Conservation (phyloP, 2,797 vertebrate species). For the Acanthurus lineatus region DNA sequence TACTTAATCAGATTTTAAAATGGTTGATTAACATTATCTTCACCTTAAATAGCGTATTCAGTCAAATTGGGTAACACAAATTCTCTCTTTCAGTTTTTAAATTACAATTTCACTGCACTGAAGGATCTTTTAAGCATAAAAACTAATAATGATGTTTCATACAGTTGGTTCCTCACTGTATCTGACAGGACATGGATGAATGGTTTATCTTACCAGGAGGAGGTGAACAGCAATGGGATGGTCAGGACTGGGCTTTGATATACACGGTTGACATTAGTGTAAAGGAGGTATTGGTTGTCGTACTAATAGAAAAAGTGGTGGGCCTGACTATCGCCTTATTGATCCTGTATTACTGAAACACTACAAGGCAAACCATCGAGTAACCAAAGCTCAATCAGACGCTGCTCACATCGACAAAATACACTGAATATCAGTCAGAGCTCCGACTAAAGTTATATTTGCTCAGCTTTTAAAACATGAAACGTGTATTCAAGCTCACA, state of each 20-base stretch:
- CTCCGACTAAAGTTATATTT: constrained; percentile 17
- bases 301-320: constrained; percentile 50
- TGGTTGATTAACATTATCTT: constrained; percentile 10
- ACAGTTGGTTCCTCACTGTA: constrained; percentile 40
- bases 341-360: constrained; percentile 71
- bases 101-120: constrained; percentile 19
- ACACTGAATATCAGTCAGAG: constrained; percentile 40
- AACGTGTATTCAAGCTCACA: constrained; percentile 24
- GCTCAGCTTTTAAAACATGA: constrained; percentile 21
- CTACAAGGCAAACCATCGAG: constrained; percentile 63
- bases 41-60: constrained; percentile 1
- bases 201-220: constrained; percentile 52
- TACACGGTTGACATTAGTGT: constrained; percentile 41
- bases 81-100: constrained; percentile 26
- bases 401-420: constrained; percentile 56
- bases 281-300: constrained; percentile 35
- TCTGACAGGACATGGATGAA: constrained; percentile 61
- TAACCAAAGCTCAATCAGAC: constrained; percentile 66
- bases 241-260: constrained; percentile 24
- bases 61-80: constrained; percentile 26
- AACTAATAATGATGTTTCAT: constrained; percentile 58
- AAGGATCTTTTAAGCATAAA: constrained; percentile 38
- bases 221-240: constrained; percentile 28
- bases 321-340: constrained; percentile 67
- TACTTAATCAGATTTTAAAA: constrained; percentile 17